Conservation (phyloP, 2,888 invertebrate species). For the Cheilosia scutellata region DNA sequence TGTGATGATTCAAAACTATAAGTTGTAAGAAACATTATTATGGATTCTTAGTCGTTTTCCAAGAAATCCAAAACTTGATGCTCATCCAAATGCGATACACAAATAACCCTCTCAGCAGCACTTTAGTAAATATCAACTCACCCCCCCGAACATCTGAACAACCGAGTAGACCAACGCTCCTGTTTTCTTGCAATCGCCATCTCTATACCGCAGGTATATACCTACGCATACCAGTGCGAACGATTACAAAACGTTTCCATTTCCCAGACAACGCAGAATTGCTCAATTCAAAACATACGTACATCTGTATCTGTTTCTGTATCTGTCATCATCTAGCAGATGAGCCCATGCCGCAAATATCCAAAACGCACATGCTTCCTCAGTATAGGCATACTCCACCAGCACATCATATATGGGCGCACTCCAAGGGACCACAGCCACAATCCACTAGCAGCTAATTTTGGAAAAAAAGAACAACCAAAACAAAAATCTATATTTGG, state of each 20-base stretch:
- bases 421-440: constrained; percentile 63
- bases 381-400: neutral
- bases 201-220: constrained; percentile 31
- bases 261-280: constrained; percentile 26
- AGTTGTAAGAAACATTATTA: no score
- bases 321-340: constrained; percentile 38
- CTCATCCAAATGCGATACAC: neutral
- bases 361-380: constrained; percentile 44
- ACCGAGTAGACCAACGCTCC: constrained; percentile 31
- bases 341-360: constrained; percentile 65
- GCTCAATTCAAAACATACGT: constrained; percentile 18
- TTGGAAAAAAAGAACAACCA: constrained; percentile 60
- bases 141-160: constrained; percentile 45
- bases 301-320: constrained; percentile 16
- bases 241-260: constrained; percentile 23
- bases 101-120: constrained; percentile 24
- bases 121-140: constrained; percentile 24
- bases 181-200: constrained; percentile 22
- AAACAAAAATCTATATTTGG: constrained; percentile 67
- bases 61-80: neutral
- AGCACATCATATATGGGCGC: neutral
- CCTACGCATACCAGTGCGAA: constrained; percentile 1
- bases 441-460: constrained; percentile 53
- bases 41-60: neutral
- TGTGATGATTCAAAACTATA: no score